A percentile compares a stretch with the other conserved stretches of the same genome.
Conservation (phyloP, 2,797 vertebrate genomes). For the Coendou prehensilis region DNA sequence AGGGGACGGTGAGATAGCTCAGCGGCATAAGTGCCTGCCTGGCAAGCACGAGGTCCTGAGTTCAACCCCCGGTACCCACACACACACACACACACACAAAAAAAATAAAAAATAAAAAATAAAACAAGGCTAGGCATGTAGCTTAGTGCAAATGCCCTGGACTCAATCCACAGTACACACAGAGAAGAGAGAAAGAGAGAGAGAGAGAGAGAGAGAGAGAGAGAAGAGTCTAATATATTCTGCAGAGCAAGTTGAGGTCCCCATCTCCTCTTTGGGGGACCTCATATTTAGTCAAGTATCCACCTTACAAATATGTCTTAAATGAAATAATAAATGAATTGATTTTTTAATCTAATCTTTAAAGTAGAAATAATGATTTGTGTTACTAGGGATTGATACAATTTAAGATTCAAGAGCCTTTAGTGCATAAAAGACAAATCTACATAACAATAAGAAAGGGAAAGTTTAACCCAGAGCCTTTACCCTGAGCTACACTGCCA, state of each 20-base stretch:
- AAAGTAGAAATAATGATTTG: slow-evolving; percentile 20
- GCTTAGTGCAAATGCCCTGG: not conserved
- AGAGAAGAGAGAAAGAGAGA: not conserved
- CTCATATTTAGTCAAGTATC: not conserved
- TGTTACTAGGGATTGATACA: not conserved
- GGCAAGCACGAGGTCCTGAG: no score
- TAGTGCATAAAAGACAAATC: not conserved
- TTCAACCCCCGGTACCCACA: no score
- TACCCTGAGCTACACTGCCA: not conserved
- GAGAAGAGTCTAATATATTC: not conserved
- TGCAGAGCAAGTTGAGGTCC: not conserved
- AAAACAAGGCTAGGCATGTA: not conserved
- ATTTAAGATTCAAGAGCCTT: not conserved
- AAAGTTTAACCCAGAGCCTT: not conserved
- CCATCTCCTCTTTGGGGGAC: not conserved
- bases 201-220: not conserved
- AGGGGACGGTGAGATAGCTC: no score
- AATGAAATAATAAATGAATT: not conserved
- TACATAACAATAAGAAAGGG: not conserved
- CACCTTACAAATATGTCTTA: not conserved
- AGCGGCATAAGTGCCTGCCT: no score
- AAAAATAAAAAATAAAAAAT: not conserved
- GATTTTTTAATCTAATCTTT: slow-evolving; percentile 25
- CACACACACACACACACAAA: no score
- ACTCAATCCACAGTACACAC: not conserved